Evolutionary conservation across 2,113 vertebrate species (phyloP).

Genomic region (Corythoichthys haematopterus): DNA sequence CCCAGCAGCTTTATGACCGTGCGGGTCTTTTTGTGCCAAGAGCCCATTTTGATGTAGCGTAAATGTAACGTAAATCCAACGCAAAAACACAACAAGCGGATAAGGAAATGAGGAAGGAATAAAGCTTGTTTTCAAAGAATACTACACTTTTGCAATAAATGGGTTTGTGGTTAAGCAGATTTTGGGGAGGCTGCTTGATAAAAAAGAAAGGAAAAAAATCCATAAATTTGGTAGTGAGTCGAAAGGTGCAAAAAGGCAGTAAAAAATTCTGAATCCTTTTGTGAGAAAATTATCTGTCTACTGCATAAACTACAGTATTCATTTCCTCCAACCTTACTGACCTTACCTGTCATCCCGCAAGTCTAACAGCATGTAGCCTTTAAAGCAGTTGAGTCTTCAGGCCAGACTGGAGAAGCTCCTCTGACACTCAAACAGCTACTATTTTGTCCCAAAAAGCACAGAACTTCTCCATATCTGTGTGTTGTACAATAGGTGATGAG

Average conservation of each 20-base stretch:
- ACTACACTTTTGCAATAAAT: not conserved
- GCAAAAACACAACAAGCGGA: constrained; percentile 6
- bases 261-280: constrained; percentile 30
- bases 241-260: constrained; percentile 48
- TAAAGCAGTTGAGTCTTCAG: constrained; percentile 37
- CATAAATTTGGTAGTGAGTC: not conserved
- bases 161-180: not conserved
- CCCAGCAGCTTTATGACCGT: no score
- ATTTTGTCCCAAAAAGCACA: constrained; percentile 43
- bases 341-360: constrained; percentile 56
- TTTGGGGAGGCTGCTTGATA: not conserved
- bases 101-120: constrained; percentile 16
- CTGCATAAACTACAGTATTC: constrained; percentile 22
- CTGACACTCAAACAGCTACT: constrained; percentile 27
- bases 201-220: not conserved
- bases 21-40: no score
- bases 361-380: constrained; percentile 62
- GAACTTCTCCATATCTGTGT: not conserved
- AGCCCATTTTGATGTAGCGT: no score
- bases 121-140: constrained; percentile 7
- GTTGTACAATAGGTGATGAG: constrained; percentile 34
- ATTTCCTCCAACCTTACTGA: constrained; percentile 11
- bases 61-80: constrained; percentile 1
- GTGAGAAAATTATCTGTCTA: constrained; percentile 13
- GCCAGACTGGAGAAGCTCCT: constrained; percentile 29